A percentile compares a stretch with the other conserved stretches of the same genome.
Conservation (phyloP, 2,797 vertebrate species). For the Eidolon dupreanum region DNA sequence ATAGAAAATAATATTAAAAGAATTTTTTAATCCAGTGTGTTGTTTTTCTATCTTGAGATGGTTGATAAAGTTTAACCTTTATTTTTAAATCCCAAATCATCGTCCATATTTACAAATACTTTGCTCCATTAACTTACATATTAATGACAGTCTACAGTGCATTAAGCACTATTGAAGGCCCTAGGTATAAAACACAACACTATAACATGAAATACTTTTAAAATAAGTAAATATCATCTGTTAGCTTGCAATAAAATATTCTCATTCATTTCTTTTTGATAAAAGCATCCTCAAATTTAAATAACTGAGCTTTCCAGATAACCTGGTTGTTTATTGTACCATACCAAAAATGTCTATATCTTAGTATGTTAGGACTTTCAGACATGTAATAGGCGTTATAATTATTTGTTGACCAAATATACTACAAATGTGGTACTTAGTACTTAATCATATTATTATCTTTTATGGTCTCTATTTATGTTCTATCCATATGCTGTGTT, state of each 20-base stretch:
- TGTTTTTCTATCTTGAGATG: neutral
- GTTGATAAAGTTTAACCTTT: neutral
- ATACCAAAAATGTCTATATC: neutral
- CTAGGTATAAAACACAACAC: neutral
- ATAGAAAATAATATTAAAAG: neutral
- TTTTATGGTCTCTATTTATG: neutral
- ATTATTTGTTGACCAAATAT: neutral
- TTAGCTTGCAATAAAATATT: neutral
- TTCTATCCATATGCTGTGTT: neutral
- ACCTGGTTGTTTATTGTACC: neutral
- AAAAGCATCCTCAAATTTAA: neutral
- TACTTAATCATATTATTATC: neutral
- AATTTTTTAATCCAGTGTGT: neutral
- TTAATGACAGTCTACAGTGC: neutral
- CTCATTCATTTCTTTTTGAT: neutral
- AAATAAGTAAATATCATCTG: neutral
- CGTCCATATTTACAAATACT: neutral
- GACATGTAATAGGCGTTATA: neutral
- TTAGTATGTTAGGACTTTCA: neutral
- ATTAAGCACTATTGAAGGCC: neutral
- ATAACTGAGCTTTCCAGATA: neutral
- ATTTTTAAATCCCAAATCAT: neutral
- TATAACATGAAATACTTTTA: neutral
- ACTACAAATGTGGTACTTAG: neutral
- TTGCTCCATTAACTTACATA: neutral